Conservation (phyloP, 2,113 vertebrate species). For the Nothocercus julius region DNA sequence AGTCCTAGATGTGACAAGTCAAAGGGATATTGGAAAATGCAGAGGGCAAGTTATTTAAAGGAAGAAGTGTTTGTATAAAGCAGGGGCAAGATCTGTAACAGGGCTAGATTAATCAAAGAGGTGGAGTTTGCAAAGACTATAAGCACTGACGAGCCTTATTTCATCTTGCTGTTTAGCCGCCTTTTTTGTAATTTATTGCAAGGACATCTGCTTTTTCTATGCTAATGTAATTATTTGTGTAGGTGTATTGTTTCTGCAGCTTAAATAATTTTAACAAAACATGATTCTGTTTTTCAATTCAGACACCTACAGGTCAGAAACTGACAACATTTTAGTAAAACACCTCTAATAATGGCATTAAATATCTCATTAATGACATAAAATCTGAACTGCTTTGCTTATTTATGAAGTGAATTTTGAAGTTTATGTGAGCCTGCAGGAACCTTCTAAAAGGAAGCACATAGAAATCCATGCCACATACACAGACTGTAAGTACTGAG, state of each 20-base stretch:
- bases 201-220: background rate
- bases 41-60: background rate
- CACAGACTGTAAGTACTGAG: background rate
- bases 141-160: background rate
- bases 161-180: background rate
- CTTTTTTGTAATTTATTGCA: background rate
- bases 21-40: background rate
- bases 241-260: background rate
- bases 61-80: background rate
- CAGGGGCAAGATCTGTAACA: background rate
- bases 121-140: background rate
- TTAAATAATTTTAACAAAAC: background rate
- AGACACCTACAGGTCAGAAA: background rate
- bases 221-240: background rate
- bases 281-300: background rate
- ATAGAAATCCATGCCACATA: background rate
- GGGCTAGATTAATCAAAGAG: background rate
- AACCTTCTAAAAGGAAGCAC: background rate
- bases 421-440: background rate
- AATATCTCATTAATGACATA: background rate
- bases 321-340: background rate
- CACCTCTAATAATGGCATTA: background rate
- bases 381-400: background rate
- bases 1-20: background rate
- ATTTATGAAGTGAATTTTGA: background rate